A percentile compares a stretch with the other conserved stretches of the same genome.
phyloP scores from a whole-genome alignment of 2,888 invertebrate genomes.

The Rhamphomyia laevipes region DNA sequence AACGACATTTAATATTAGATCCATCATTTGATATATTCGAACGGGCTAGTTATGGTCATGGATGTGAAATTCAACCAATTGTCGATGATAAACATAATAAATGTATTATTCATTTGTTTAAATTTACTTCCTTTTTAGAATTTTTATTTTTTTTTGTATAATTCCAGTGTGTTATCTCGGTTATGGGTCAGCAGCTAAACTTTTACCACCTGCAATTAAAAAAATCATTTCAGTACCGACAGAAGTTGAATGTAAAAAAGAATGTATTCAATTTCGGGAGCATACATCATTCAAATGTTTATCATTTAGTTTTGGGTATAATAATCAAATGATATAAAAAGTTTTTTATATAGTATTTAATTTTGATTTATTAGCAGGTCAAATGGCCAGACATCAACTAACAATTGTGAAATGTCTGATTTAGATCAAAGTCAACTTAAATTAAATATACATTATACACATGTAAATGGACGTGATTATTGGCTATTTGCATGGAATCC shows the following conservation, averaged over 20 bases:
- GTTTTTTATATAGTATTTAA: slow-evolving; percentile 6
- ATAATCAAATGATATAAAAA: too few species aligned
- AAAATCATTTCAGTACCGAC: slow-evolving; percentile 52
- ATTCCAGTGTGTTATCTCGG: slow-evolving; percentile 63
- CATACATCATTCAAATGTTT: slow-evolving; percentile 55
- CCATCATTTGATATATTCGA: slow-evolving; percentile 65
- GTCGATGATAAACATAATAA: slow-evolving; percentile 38
- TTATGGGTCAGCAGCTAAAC: slow-evolving; percentile 59
- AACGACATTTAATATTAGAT: slow-evolving; percentile 46
- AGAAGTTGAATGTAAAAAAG: slow-evolving; percentile 56
- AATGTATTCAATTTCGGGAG: slow-evolving; percentile 46
- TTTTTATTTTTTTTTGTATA: slow-evolving; percentile 2
- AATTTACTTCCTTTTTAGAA: slow-evolving; percentile 2
- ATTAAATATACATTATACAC: slow-evolving; percentile 58
- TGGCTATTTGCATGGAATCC: slow-evolving; percentile 71
- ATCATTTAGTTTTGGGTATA: slow-evolving; percentile 60
- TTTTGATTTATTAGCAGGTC: slow-evolving; percentile 21
- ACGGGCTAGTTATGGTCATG: slow-evolving; percentile 68
- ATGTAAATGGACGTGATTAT: slow-evolving; percentile 48
- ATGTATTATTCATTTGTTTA: too few species aligned
- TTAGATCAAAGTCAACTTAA: slow-evolving; percentile 64
- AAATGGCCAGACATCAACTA: slow-evolving; percentile 29
- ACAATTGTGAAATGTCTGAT: slow-evolving; percentile 66
- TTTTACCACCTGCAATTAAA: slow-evolving; percentile 51
- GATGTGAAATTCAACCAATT: slow-evolving; percentile 59